phyloP scores from a whole-genome alignment of 2,113 vertebrate genomes.

The Dicentrarchus labrax region DNA sequence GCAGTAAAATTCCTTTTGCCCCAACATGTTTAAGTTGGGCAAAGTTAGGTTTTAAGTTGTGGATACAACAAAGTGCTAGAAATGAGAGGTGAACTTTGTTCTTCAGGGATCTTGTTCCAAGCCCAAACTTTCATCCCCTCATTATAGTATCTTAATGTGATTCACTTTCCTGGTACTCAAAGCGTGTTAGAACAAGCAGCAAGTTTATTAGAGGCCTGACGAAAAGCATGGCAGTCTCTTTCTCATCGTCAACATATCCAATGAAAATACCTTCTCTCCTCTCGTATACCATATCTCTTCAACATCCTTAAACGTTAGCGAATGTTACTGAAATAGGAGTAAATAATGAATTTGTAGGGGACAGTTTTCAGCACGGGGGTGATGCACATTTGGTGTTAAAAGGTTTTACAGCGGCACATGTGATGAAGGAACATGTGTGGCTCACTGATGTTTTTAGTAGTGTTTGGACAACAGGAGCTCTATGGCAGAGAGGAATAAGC shows the following conservation, averaged over 20 bases:
- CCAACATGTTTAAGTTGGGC: too few relatives aligned
- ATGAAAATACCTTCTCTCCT: not conserved
- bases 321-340: too few relatives aligned
- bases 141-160: conserved; percentile 1
- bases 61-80: not conserved
- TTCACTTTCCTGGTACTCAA: conserved; percentile 15
- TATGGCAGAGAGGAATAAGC: not conserved
- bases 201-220: conserved; percentile 5
- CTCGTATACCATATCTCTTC: too few relatives aligned
- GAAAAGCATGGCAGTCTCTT: not conserved
- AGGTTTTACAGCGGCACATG: not conserved
- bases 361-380: not conserved
- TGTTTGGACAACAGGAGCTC: not conserved
- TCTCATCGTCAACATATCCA: not conserved
- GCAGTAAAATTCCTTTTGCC: too few relatives aligned
- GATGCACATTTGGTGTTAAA: not conserved
- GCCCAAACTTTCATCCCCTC: not conserved
- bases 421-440: not conserved
- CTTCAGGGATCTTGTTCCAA: conserved; percentile 1
- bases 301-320: too few relatives aligned
- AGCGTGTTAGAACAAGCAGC: conserved; percentile 34
- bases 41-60: too few relatives aligned
- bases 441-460: not conserved
- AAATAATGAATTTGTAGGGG: not conserved
- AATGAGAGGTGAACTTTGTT: not conserved